These are phyloP conservation scores for Tricholaema leucomelas DNA, from an alignment of 2,113 vertebrate genomes.

Conservation along the genomic window DNA sequence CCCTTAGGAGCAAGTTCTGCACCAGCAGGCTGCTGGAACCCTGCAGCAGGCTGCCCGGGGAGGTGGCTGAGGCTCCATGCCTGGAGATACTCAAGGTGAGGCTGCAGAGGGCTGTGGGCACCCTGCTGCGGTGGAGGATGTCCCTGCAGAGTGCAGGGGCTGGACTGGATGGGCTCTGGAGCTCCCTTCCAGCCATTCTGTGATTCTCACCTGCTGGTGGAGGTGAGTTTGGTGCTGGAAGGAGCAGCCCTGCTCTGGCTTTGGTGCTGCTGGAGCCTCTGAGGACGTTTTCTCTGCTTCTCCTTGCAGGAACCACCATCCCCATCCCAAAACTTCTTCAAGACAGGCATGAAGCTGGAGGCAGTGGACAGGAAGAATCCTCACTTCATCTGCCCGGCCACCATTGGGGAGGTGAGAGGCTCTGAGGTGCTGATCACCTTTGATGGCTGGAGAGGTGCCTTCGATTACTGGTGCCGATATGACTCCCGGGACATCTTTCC, in stretches of 20 bases:
- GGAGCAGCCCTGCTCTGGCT: neutral
- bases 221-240: neutral
- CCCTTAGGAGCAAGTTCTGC: neutral
- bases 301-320: slow-evolving; percentile 90
- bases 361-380: slow-evolving; percentile 99
- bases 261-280: neutral
- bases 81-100: too few species aligned
- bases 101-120: too few species aligned
- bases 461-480: slow-evolving; percentile 99
- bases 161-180: too few species aligned
- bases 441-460: slow-evolving; percentile 97
- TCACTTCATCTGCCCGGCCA: slow-evolving; percentile 98
- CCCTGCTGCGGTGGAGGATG: too few species aligned
- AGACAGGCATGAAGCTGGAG: slow-evolving; percentile 98
- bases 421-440: slow-evolving; percentile 98
- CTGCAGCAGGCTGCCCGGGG: too few species aligned
- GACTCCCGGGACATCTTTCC: slow-evolving; percentile 99
- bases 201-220: neutral
- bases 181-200: too few species aligned
- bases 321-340: slow-evolving; percentile 95
- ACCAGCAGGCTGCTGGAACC: too few species aligned
- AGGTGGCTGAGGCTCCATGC: too few species aligned
- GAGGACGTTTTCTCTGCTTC: slow-evolving; percentile 30
- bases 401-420: slow-evolving; percentile 96
- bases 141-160: too few species aligned